A percentile compares a stretch with the other conserved stretches of the same genome.
These are phyloP conservation scores for Globodera ellingtonae DNA, from an alignment of 1,140 invertebrate species.

Conservation along the genomic window DNA sequence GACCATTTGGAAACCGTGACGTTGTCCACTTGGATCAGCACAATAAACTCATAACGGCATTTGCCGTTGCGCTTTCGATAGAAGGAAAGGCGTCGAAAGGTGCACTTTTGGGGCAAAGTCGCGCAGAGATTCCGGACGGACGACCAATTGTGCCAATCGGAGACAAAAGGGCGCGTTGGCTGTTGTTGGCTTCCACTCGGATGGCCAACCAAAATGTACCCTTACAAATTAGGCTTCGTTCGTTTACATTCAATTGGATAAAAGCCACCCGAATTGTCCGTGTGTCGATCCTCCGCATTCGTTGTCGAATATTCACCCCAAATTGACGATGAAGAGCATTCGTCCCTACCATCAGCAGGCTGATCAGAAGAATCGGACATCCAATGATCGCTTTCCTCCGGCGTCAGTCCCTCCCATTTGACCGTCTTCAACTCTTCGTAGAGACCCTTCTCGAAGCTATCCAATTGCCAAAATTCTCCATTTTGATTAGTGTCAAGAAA, in stretches of 20 bases:
- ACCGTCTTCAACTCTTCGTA: conserved; percentile 20
- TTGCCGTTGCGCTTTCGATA: background rate
- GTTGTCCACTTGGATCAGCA: conserved; percentile 21
- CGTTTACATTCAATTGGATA: background rate
- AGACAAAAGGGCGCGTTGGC: background rate
- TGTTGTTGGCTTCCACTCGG: background rate
- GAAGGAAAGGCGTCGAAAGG: conserved; percentile 11
- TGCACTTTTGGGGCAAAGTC: conserved; percentile 15
- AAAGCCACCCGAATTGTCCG: background rate
- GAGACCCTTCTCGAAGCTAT: conserved; percentile 9
- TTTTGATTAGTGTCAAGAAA: background rate
- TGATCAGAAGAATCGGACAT: background rate
- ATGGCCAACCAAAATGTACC: conserved; percentile 14
- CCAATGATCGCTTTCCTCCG: background rate
- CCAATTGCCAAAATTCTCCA: background rate
- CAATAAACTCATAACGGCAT: conserved; percentile 10
- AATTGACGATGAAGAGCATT: background rate
- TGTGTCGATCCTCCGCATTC: background rate
- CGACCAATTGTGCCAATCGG: conserved; percentile 24
- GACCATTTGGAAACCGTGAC: background rate
- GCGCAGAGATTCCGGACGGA: conserved; percentile 8
- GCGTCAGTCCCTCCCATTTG: conserved; percentile 16
- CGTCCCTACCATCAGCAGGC: background rate
- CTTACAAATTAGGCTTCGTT: background rate
- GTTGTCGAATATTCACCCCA: conserved; percentile 9